Conservation (phyloP, 2,888 invertebrate species). For the Deilephila porcellus region DNA sequence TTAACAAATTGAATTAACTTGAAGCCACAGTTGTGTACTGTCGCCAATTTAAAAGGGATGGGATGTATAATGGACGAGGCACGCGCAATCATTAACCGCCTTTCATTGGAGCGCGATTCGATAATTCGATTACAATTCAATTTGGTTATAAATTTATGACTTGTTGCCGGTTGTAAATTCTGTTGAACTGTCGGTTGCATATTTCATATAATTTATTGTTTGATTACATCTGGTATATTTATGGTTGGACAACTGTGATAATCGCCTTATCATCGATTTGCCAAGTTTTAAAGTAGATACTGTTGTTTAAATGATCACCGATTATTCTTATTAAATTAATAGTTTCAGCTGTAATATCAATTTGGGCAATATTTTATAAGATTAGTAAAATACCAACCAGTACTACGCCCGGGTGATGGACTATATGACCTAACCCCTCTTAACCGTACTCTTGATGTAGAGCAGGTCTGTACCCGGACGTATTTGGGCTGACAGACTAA, state of each 20-base stretch:
- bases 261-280: constrained; percentile 22
- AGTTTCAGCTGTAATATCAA: no score
- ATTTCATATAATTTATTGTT: constrained; percentile 68
- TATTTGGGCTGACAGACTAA: no score
- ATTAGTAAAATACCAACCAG: no score
- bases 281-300: no score
- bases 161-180: constrained; percentile 81
- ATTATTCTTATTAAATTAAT: no score
- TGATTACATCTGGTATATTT: constrained; percentile 73
- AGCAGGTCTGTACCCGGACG: no score
- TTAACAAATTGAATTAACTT: not conserved
- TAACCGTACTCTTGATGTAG: no score
- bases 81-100: constrained; percentile 63
- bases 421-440: no score
- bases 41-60: constrained; percentile 41
- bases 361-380: no score
- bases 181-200: constrained; percentile 54
- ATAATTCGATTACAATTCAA: constrained; percentile 63
- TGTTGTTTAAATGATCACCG: no score
- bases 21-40: not conserved
- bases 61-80: constrained; percentile 51
- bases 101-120: constrained; percentile 60
- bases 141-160: constrained; percentile 76
- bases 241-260: constrained; percentile 62
- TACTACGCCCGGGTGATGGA: no score